Conservation (phyloP, 1,140 invertebrate species). For the Planococcus citri region DNA sequence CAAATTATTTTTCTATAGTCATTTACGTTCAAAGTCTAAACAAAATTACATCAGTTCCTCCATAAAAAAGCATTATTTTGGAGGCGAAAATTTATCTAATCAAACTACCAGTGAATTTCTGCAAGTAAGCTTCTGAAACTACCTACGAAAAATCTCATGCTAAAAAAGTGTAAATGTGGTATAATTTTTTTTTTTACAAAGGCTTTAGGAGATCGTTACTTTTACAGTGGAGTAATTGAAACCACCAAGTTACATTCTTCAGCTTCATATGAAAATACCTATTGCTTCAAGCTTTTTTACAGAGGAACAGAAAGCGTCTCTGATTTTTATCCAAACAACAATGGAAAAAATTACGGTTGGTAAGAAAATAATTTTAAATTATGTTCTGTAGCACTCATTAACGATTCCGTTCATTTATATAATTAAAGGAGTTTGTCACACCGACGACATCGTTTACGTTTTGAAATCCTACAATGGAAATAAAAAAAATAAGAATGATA, state of each 20-base stretch:
- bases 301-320: conserved; percentile 25
- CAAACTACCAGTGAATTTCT: conserved; percentile 24
- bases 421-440: conserved; percentile 26
- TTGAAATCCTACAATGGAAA: neutral
- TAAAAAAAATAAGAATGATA: neutral
- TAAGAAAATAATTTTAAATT: too few relatives aligned
- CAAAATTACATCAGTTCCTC: too few relatives aligned
- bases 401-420: too few relatives aligned
- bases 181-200: too few relatives aligned
- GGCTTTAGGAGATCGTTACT: conserved; percentile 29
- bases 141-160: too few relatives aligned
- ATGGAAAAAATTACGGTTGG: conserved; percentile 15
- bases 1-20: too few relatives aligned
- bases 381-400: too few relatives aligned
- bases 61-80: conserved; percentile 26
- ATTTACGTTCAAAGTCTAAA: too few relatives aligned
- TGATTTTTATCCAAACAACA: neutral
- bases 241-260: conserved; percentile 26
- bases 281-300: conserved; percentile 28
- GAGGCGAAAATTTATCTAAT: conserved; percentile 21
- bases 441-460: conserved; percentile 26
- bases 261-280: conserved; percentile 25
- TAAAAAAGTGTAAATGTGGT: too few relatives aligned
- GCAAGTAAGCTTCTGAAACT: conserved; percentile 23
- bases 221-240: conserved; percentile 26